A percentile compares a stretch with the other conserved stretches of the same genome.
phyloP scores from a whole-genome alignment of 2,113 vertebrate genomes.

The Protomyctophum bolini region DNA sequence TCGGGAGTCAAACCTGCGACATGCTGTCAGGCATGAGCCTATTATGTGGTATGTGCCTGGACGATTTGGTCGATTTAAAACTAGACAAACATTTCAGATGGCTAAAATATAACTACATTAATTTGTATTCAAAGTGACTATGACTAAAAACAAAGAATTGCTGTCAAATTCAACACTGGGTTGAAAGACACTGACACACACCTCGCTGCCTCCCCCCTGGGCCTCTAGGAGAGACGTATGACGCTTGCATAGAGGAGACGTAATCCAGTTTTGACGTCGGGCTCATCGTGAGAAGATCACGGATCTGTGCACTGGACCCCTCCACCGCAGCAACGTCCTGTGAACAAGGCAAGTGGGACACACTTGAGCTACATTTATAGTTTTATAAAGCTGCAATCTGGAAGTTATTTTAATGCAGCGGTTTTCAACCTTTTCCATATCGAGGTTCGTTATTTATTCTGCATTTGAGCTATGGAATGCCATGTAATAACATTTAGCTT shows the following conservation, averaged over 20 bases:
- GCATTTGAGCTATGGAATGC: too few relatives aligned
- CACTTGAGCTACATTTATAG: too few relatives aligned
- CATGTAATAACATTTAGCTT: too few relatives aligned
- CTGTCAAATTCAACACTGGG: too few relatives aligned
- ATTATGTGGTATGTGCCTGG: neutral
- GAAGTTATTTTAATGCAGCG: too few relatives aligned
- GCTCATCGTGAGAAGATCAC: slow-evolving; percentile 60
- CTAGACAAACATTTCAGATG: neutral
- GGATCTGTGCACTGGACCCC: slow-evolving; percentile 16
- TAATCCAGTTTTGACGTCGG: slow-evolving; percentile 52
- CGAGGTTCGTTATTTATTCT: too few relatives aligned
- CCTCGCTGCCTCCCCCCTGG: slow-evolving; percentile 61
- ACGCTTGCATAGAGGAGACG: slow-evolving; percentile 50
- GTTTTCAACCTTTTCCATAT: too few relatives aligned
- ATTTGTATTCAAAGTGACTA: neutral
- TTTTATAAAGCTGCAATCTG: neutral
- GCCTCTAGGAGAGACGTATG: slow-evolving; percentile 43
- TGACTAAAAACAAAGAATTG: too few relatives aligned
- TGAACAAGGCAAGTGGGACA: slow-evolving; percentile 29
- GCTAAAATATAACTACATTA: too few relatives aligned
- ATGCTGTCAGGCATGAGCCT: neutral
- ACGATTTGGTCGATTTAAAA: neutral
- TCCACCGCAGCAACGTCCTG: slow-evolving; percentile 39
- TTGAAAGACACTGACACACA: slow-evolving; percentile 32
- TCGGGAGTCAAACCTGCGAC: too few relatives aligned